Evolutionary conservation across 2,113 vertebrate species (phyloP).

Genomic region (Podocnemis expansa): DNA sequence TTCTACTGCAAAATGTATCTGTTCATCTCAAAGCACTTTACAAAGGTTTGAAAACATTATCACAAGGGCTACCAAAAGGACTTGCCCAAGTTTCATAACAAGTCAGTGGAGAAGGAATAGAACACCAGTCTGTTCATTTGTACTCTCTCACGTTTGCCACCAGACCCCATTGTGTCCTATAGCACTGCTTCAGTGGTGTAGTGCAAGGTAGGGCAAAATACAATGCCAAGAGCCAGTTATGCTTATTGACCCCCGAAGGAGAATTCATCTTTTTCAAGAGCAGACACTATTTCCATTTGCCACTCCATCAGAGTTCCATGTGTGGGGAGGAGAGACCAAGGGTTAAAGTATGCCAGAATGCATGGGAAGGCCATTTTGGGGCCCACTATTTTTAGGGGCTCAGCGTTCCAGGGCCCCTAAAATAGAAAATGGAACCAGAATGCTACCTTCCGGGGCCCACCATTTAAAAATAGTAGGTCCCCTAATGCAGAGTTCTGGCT

Average conservation of each 20-base stretch:
- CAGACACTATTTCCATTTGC: neutral
- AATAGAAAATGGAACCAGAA: too few relatives aligned
- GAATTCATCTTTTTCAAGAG: neutral
- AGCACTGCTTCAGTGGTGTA: neutral
- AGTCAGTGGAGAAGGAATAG: neutral
- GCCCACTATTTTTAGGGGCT: too few relatives aligned
- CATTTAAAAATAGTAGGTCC: too few relatives aligned
- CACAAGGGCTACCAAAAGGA: neutral
- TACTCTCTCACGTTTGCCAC: neutral
- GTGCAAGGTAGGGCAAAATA: neutral
- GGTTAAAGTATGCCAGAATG: too few relatives aligned
- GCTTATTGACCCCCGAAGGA: neutral
- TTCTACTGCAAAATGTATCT: neutral
- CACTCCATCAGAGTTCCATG: neutral
- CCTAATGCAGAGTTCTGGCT: too few relatives aligned
- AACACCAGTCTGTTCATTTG: neutral
- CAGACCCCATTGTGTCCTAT: neutral
- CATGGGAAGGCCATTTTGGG: too few relatives aligned
- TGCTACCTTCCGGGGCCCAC: too few relatives aligned
- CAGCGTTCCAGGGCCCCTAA: too few relatives aligned
- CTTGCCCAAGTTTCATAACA: neutral
- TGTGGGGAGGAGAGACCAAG: neutral
- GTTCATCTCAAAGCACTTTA: neutral
- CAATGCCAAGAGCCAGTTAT: rapidly evolving
- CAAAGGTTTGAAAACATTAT: neutral